phyloP scores from a whole-genome alignment of 2,113 vertebrate genomes.

The Perca flavescens region DNA sequence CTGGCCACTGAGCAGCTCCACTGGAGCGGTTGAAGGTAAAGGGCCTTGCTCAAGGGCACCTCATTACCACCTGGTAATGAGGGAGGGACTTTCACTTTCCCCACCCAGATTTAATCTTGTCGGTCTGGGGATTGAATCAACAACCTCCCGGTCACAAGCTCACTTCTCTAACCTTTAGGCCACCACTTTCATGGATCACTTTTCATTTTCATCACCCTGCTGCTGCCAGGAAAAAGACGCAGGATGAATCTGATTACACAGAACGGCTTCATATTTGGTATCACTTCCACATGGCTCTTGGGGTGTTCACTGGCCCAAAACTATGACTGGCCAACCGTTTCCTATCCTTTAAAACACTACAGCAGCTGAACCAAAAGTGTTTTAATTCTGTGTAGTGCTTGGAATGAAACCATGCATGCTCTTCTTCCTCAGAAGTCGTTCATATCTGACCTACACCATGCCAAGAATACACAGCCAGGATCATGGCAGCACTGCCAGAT shows the following conservation, averaged over 20 bases:
- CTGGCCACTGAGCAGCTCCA: too few species aligned
- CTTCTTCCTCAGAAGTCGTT: background rate
- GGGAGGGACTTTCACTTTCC: too few species aligned
- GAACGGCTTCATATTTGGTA: background rate
- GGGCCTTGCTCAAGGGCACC: too few species aligned
- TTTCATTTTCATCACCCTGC: background rate
- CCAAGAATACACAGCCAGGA: conserved; percentile 21
- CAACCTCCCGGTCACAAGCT: too few species aligned
- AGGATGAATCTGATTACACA: background rate
- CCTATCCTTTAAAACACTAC: background rate
- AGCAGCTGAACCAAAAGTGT: background rate
- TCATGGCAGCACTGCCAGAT: conserved; percentile 1
- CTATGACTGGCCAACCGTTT: background rate
- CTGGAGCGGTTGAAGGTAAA: too few species aligned
- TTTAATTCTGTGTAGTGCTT: conserved; percentile 10
- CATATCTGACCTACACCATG: background rate
- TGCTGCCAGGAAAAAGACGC: background rate
- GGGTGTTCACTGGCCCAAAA: background rate
- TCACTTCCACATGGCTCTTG: background rate
- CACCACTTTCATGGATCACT: background rate
- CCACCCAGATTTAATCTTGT: too few species aligned
- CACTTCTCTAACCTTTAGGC: too few species aligned
- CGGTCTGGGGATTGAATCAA: too few species aligned
- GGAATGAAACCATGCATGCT: conserved; percentile 9
- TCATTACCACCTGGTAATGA: too few species aligned